Conservation (phyloP, 2,888 invertebrate genomes). For the Andrena dorsata region DNA sequence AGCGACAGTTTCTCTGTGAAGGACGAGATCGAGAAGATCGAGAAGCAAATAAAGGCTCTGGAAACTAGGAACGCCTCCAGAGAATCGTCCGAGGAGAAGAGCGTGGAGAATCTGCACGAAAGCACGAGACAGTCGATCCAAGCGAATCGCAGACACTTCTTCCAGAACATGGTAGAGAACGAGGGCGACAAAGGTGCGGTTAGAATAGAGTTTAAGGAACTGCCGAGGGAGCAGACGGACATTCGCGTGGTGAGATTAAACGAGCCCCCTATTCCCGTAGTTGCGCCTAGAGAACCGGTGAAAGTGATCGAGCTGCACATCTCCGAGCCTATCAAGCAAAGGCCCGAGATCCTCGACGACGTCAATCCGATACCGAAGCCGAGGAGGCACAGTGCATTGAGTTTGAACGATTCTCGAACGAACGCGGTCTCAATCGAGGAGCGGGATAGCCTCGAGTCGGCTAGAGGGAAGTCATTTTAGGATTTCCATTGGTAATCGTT, state of each 20-base stretch:
- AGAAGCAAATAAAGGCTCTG: slow-evolving; percentile 79
- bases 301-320: slow-evolving; percentile 86
- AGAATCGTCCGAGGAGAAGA: slow-evolving; percentile 56
- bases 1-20: slow-evolving; percentile 81
- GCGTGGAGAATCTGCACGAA: slow-evolving; percentile 41
- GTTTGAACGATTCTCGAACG: slow-evolving; percentile 48
- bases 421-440: slow-evolving; percentile 10
- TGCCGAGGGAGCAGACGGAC: slow-evolving; percentile 79
- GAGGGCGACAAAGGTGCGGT: slow-evolving; percentile 66
- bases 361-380: slow-evolving; percentile 87
- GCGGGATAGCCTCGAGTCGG: slow-evolving; percentile 36
- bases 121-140: slow-evolving; percentile 73
- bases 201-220: slow-evolving; percentile 77
- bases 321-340: slow-evolving; percentile 85
- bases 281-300: slow-evolving; percentile 74
- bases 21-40: slow-evolving; percentile 82
- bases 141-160: slow-evolving; percentile 78
- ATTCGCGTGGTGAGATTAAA: slow-evolving; percentile 78
- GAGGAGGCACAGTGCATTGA: slow-evolving; percentile 84
- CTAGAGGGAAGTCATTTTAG: slow-evolving; percentile 73
- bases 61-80: slow-evolving; percentile 68
- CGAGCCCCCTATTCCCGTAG: slow-evolving; percentile 72
- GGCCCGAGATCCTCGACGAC: slow-evolving; percentile 75
- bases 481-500: neutral
- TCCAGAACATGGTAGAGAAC: slow-evolving; percentile 75